Conservation (phyloP, 2,797 vertebrate species). For the Peromyscus attwateri region DNA sequence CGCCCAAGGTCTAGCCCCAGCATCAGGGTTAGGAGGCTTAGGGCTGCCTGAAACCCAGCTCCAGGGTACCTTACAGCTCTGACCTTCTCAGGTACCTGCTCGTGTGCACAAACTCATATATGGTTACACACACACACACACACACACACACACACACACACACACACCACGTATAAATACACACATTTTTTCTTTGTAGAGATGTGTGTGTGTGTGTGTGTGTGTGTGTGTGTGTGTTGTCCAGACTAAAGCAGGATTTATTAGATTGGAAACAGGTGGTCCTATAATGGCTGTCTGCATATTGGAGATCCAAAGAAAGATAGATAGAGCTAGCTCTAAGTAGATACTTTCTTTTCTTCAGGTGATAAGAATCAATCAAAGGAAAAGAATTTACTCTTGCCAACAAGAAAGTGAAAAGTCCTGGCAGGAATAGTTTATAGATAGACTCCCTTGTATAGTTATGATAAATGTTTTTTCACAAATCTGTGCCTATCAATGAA, state of each 20-base stretch:
- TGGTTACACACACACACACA: background rate
- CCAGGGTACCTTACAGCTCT: background rate
- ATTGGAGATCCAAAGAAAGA: background rate
- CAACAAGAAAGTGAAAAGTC: background rate
- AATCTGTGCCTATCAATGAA: background rate
- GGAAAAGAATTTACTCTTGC: background rate
- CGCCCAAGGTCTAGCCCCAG: background rate
- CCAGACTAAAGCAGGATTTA: background rate
- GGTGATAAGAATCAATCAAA: constrained; percentile 1
- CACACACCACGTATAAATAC: background rate
- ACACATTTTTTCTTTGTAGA: background rate
- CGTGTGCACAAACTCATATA: background rate
- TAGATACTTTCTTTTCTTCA: background rate
- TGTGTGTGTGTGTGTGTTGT: no score
- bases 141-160: background rate
- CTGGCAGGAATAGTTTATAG: background rate
- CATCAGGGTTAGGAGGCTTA: background rate
- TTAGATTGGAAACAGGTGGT: background rate
- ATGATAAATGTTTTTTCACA: background rate
- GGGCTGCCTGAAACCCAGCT: background rate
- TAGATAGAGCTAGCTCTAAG: background rate
- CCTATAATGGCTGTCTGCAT: background rate
- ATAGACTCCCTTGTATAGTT: background rate
- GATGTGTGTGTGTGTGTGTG: no score
- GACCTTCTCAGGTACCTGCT: background rate